Conservation (phyloP, 1,140 invertebrate genomes). For the Alviniconcha marisindica region DNA sequence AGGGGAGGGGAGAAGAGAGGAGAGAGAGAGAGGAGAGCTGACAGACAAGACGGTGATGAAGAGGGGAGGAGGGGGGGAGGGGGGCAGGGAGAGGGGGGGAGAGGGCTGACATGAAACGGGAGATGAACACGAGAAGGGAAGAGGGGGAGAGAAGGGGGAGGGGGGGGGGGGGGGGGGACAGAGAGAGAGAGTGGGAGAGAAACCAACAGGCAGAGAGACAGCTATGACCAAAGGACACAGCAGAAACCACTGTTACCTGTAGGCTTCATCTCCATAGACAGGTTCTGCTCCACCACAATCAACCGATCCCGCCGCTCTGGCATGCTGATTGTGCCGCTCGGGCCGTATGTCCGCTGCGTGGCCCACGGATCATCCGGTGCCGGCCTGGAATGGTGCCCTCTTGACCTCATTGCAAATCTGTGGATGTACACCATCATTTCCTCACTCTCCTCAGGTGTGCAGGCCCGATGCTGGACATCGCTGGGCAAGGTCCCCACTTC, state of each 20-base stretch:
- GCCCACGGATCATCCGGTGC: conserved; percentile 30
- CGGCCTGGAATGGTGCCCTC: background rate
- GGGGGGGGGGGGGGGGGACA: too few relatives aligned
- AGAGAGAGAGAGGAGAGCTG: too few relatives aligned
- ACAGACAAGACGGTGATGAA: too few relatives aligned
- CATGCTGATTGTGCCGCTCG: conserved; percentile 3
- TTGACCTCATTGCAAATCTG: background rate
- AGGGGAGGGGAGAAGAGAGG: too few relatives aligned
- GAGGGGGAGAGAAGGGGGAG: too few relatives aligned
- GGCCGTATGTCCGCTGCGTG: conserved; percentile 39
- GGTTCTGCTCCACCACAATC: conserved; percentile 10
- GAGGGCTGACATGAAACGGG: too few relatives aligned
- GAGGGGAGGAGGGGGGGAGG: too few relatives aligned
- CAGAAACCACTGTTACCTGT: background rate
- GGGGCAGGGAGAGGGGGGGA: too few relatives aligned
- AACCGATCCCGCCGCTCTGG: background rate
- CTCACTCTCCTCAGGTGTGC: conserved; percentile 2
- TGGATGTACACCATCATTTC: background rate
- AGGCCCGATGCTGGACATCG: background rate
- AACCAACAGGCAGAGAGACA: background rate
- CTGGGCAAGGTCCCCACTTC: background rate
- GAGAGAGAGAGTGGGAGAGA: too few relatives aligned
- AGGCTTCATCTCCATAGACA: conserved; percentile 30
- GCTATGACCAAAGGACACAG: background rate
- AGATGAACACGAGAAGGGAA: too few relatives aligned